Evolutionary conservation across 2,888 invertebrate genomes (phyloP), one percentile per base, ranked within the genome.

Genomic region (Polyommatus icarus): DNA sequence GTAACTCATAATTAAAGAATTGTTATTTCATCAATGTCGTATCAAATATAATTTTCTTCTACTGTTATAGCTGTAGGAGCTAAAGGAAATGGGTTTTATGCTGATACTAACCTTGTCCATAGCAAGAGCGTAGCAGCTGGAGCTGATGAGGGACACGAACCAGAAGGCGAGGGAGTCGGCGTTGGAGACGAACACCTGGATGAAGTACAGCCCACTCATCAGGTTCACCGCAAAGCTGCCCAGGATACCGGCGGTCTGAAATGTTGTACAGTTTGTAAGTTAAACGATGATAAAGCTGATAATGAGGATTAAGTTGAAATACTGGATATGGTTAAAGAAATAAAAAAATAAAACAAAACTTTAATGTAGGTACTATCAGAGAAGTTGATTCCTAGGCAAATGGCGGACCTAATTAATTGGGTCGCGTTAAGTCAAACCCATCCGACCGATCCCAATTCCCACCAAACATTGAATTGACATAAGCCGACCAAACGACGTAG

Each of bases 121-220:
- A 32, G 97, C 97, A 12, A 98, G 92, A 0, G 98, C 97, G 83
- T 98, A 97, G 77, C 97, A 97, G 29, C 97, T 96, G 78, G 98
- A 97, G 86, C 97, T 97, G 82, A 98, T 95, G 79, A 98, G 94
- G 0, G 97, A 97, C 71, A 97, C 95, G 78, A 97, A 93, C 96
- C 97, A 97, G 86, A 97, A 96, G 10, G 96, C 96, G 67, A 95
- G 94, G 0, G 96, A 96, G 81, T 94, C 94, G 0, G 96, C 96
- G 84, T 96, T 95, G 80, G 96, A 95, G 1, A 97, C 95, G 85
- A 96, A 97, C 82, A 97, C 96, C 91, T 98, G 97, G 81, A 97
- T 96, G 88, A 97, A 96, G 91, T 97, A 98, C 82, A 98, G 94
- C 54, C 96, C 94, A 83, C 97, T 97, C 92, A 97, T 95, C 82